Percentiles rank a stretch among this genome's conserved stretches.
phyloP scores from a whole-genome alignment of 2,113 vertebrate genomes.

The Platysternon megacephalum region DNA sequence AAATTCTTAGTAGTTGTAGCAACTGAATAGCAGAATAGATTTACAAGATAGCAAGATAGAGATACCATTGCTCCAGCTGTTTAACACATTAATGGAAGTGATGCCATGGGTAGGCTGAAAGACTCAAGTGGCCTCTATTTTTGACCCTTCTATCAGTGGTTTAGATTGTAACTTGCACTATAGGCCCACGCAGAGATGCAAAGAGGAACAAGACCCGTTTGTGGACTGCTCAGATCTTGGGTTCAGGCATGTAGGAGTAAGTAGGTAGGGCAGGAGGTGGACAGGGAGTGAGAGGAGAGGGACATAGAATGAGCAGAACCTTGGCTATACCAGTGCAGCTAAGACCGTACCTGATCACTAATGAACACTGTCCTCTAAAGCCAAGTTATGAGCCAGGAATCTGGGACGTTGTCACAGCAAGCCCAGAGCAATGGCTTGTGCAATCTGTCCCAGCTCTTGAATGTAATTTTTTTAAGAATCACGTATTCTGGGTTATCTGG shows the following conservation, averaged over 20 bases:
- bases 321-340: no score
- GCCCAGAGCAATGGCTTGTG: background rate
- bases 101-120: no score
- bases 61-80: no score
- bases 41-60: background rate
- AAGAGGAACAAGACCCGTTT: background rate
- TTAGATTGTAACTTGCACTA: background rate
- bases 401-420: background rate
- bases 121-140: background rate
- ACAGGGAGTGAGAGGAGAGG: background rate
- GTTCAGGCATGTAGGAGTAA: background rate
- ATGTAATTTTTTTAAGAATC: background rate
- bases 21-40: background rate
- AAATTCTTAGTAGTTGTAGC: background rate
- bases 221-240: fast-evolving
- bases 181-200: background rate
- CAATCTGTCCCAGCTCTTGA: background rate
- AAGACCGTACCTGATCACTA: background rate
- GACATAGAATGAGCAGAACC: fast-evolving
- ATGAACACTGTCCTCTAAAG: background rate
- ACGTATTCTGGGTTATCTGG: background rate
- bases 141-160: background rate
- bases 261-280: background rate
- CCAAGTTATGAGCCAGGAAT: conserved; percentile 7
- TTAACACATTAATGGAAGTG: no score